Evolutionary conservation across 2,113 vertebrate genomes (phyloP).

Genomic region (Diadophis punctatus): DNA sequence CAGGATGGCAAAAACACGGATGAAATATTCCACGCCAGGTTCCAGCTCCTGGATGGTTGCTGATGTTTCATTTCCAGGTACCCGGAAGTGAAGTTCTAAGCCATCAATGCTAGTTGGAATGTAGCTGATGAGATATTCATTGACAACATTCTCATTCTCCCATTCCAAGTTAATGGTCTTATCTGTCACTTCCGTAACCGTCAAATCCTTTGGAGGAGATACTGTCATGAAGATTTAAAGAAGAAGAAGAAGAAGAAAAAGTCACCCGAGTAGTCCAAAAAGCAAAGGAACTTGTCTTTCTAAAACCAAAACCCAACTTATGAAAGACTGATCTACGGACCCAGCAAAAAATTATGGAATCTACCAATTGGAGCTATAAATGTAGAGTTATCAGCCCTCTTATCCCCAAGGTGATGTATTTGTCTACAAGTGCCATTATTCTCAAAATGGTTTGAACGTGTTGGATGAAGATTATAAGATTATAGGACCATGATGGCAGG

Average conservation of each 20-base stretch:
- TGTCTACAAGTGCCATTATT: background rate
- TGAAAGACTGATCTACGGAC: background rate
- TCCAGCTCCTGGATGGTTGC: constrained; percentile 88
- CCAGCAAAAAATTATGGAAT: background rate
- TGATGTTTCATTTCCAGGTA: constrained; percentile 83
- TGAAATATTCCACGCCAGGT: constrained; percentile 92
- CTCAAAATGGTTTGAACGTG: background rate
- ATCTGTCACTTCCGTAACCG: constrained; percentile 81
- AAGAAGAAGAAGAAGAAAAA: no score
- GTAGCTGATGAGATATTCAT: constrained; percentile 85
- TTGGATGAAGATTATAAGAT: background rate
- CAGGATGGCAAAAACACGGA: constrained; percentile 91
- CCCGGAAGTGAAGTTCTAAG: constrained; percentile 85
- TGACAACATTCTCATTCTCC: constrained; percentile 90
- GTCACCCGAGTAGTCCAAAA: background rate
- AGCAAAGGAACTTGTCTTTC: constrained; percentile 20
- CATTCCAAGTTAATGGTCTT: constrained; percentile 90
- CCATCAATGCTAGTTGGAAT: constrained; percentile 83
- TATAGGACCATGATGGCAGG: no score
- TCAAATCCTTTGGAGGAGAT: constrained; percentile 87
- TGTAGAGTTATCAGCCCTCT: background rate
- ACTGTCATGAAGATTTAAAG: constrained; percentile 65
- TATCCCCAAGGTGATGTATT: background rate
- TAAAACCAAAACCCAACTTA: background rate
- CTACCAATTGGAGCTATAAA: background rate